A percentile compares a stretch with the other conserved stretches of the same genome.
Evolutionary conservation across 2,888 invertebrate genomes (phyloP).

Genomic region (Caenorhabditis sp.): DNA sequence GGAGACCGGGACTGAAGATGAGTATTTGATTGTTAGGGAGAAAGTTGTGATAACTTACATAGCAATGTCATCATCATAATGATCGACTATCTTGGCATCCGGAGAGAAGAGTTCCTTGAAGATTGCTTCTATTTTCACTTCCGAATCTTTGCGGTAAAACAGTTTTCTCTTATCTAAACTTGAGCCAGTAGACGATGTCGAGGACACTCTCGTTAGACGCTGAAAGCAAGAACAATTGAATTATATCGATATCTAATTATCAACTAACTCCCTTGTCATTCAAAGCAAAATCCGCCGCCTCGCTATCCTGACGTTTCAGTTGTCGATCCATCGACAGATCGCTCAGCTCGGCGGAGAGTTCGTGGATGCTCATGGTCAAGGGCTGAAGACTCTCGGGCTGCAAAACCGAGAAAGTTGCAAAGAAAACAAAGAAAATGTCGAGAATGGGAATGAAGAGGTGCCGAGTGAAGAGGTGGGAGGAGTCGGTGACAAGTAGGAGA

Average conservation of each 20-base stretch:
- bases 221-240: conserved; percentile 21
- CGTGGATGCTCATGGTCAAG: conserved; percentile 32
- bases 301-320: conserved; percentile 37
- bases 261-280: conserved; percentile 1
- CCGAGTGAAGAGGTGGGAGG: conserved; percentile 17
- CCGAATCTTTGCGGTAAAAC: conserved; percentile 49
- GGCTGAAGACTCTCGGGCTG: background rate
- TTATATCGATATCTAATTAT: too few relatives aligned
- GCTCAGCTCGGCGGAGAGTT: conserved; percentile 32
- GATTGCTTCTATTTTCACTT: conserved; percentile 61
- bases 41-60: conserved; percentile 12
- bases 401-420: background rate
- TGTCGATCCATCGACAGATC: conserved; percentile 16
- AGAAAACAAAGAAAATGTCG: conserved; percentile 1
- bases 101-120: conserved; percentile 63
- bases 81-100: conserved; percentile 60
- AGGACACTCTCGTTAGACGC: conserved; percentile 50
- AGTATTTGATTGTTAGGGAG: background rate
- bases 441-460: conserved; percentile 21
- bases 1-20: conserved; percentile 33
- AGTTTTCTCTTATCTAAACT: conserved; percentile 31
- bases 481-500: conserved; percentile 10
- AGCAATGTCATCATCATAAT: conserved; percentile 36
- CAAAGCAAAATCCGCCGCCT: background rate
- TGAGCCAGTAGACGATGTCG: conserved; percentile 28